Evolutionary conservation across 1,140 invertebrate species (phyloP), one percentile per base, ranked within the genome.

Genomic region (Leptinotarsa lineolata): DNA sequence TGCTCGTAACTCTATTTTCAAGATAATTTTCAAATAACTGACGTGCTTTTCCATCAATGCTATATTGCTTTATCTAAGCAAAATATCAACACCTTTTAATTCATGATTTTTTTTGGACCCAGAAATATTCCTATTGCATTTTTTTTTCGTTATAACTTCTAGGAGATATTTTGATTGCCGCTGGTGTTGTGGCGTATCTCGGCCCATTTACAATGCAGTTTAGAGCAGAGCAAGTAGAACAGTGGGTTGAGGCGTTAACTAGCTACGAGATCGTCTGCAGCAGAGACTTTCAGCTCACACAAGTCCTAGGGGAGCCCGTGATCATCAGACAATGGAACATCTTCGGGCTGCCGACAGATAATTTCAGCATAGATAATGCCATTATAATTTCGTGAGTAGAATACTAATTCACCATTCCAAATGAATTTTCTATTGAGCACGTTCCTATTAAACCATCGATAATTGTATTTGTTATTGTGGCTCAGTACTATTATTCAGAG

Each of bases 311-410:
- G 3, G 92, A 97, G 80, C 90, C 94, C 2, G 93, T 98, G n/a
- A 87, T 91, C 66, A 94, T 95, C 70, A 90, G 94, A 81, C 90
- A 93, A 61, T 98, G 96, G 96, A 97, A 95, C 79, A 96, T 97
- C 67, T 91, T 90, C 76, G 96, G 95, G 0, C 82, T 98, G 59
- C 96, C 96, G 0, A 91, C 89, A 21, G 96, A 98, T 83, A 89
- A 89, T 22, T 98, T 97, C 84, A 97, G 95, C 20, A 88, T 96
- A 67, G 95, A 98, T 78, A 98, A 97, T 83, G 96, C 91, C 66
- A 95, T 98, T 77, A 97, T 98, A 81, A 91, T 94, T 66, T 90
- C 89, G 91, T 92, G 84, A 85, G 83, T 79, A 54, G n/a, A 54
- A 15, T 54, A 39, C 8, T 39, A 39, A 39, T 39, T 39, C 30